Base-by-base conservation (phyloP, 2,113 vertebrate species). In the Hippocampus comes region DNA sequence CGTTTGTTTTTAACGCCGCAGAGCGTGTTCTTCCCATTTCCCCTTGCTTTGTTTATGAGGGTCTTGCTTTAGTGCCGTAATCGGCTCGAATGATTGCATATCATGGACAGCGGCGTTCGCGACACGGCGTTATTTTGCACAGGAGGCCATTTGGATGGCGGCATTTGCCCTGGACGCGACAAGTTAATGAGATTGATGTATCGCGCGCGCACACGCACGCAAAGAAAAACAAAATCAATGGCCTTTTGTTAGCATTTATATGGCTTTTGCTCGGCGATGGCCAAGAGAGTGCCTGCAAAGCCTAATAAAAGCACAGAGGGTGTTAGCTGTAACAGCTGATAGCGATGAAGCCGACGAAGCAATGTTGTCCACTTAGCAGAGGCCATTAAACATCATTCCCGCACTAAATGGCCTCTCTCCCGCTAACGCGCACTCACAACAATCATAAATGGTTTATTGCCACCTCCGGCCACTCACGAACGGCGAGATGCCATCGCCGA, bases 181-280 rank as follows among this genome's bases (percentile, higher is more conserved):
- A 43, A 73, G 72, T 80, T 82, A 84, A 87, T 82, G 83, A 81
- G 80, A 89, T 76, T 86, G 84, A 88, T 87, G 84, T 67, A 48
- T 82, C 80, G 67, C 78, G 86, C 75, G 73, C 55, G n/a, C 72
- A 56, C 70, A 70, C 9, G 71, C 41, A 60, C 74, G 59, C 70
- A 30, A 5, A 73, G 12, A 64, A 55, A 65, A 70, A 20, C 53
- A 72, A 87, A 88, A 90, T 89, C 88, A 79, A 87, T 87, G 80
- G 57, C 12, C 71, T 18, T 68, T 77, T 83, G 80, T 84, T 88
- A 78, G 82, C 30, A 78, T 65, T 65, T 38, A 27, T 46, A 85
- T 85, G 71, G 78, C 77, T 84, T 84, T 75, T 79, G 60, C 76
- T 83, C 69, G 81, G 76, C 78, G 71, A 80, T 85, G 9, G 75